phyloP scores from a whole-genome alignment of 2,113 vertebrate genomes.

The Puma concolor region DNA sequence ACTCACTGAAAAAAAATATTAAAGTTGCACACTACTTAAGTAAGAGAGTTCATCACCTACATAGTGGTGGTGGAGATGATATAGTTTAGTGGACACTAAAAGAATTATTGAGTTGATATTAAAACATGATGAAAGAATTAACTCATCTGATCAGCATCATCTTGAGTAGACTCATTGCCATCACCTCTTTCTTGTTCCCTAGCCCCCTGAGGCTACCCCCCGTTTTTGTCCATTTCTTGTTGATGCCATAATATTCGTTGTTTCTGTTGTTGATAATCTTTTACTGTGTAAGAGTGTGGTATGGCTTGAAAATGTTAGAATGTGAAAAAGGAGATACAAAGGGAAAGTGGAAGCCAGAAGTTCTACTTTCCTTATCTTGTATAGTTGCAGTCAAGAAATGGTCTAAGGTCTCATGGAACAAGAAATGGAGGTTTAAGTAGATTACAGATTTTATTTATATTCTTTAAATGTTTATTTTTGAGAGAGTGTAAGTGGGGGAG shows the following conservation, averaged over 20 bases:
- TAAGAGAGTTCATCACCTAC: not conserved
- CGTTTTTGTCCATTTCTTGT: not conserved
- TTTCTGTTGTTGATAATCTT: not conserved
- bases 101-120: not conserved
- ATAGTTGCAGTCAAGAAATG: not conserved
- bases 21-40: not conserved
- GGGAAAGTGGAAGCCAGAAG: not conserved
- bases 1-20: not conserved
- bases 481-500: too few species aligned
- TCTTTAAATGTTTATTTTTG: too few species aligned
- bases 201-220: not conserved
- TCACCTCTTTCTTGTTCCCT: not conserved
- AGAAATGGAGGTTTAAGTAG: not conserved
- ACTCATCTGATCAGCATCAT: not conserved
- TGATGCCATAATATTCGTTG: not conserved
- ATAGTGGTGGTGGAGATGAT: not conserved
- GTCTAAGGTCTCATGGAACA: not conserved
- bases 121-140: not conserved
- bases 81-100: not conserved
- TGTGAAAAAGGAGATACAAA: not conserved
- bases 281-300: not conserved
- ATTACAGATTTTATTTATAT: not conserved
- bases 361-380: not conserved
- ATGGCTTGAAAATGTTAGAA: not conserved
- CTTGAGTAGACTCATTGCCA: not conserved